phyloP scores from a whole-genome alignment of 1,140 invertebrate species.

The Penaeus vannamei region DNA sequence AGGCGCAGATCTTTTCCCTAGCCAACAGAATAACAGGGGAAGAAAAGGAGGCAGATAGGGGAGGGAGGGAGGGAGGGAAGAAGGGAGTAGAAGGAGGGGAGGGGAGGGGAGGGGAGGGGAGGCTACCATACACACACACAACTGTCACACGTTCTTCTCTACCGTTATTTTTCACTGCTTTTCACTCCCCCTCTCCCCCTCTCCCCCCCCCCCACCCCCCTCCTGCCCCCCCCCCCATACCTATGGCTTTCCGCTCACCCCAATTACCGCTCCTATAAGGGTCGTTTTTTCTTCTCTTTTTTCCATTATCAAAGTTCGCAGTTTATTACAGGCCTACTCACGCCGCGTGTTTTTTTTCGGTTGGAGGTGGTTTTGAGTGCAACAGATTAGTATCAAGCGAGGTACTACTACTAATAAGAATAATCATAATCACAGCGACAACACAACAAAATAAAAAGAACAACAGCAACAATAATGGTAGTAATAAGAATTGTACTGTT shows the following conservation, averaged over 20 bases:
- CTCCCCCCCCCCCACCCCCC: no score
- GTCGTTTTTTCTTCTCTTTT: no score
- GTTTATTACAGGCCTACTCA: no score
- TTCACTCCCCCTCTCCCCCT: not conserved
- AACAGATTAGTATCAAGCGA: not conserved
- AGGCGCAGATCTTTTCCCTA: no score
- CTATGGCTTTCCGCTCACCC: no score
- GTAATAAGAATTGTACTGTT: not conserved
- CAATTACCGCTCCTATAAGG: no score
- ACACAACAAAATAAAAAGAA: not conserved
- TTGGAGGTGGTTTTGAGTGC: no score
- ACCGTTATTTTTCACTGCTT: not conserved
- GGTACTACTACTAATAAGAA: not conserved
- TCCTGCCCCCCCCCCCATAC: no score
- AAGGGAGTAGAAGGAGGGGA: not conserved
- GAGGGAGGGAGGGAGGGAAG: not conserved
- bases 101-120: not conserved
- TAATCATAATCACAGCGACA: not conserved
- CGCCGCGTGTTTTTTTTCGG: no score
- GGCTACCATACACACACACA: not conserved
- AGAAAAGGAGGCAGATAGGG: not conserved
- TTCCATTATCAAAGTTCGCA: no score
- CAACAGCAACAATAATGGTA: not conserved
- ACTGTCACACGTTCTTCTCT: constrained; percentile 3
- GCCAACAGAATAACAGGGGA: not conserved